Percentiles rank a stretch among this genome's conserved stretches.
phyloP scores from a whole-genome alignment of 2,797 vertebrate species.

The Chaetophractus vellerosus region DNA sequence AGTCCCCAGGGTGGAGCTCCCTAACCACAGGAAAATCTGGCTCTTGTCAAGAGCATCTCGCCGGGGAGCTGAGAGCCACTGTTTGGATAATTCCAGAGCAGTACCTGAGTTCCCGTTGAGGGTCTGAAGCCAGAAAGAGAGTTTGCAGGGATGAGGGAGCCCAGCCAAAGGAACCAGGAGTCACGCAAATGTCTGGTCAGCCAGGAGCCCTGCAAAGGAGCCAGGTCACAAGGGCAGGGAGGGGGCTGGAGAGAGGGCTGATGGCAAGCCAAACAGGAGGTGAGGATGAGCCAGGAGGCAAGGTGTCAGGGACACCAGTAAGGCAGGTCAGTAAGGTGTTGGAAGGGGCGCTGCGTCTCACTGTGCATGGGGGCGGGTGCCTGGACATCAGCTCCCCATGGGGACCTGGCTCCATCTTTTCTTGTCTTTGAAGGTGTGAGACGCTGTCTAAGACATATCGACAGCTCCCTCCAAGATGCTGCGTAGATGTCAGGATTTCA shows the following conservation, averaged over 20 bases:
- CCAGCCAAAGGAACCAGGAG: slow-evolving; percentile 68
- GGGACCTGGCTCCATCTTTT: slow-evolving; percentile 70
- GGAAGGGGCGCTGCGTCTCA: not conserved
- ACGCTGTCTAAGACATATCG: slow-evolving; percentile 38
- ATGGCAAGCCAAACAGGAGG: slow-evolving; percentile 75
- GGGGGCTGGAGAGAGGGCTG: not conserved
- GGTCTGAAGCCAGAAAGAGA: slow-evolving; percentile 72
- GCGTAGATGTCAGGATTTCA: not conserved
- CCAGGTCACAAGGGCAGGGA: slow-evolving; percentile 52
- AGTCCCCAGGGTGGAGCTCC: not conserved
- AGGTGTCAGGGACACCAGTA: slow-evolving; percentile 52
- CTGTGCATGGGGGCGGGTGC: not conserved
- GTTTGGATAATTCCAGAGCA: slow-evolving; percentile 71
- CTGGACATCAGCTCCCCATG: not conserved
- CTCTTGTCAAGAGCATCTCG: slow-evolving; percentile 51
- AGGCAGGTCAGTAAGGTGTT: slow-evolving; percentile 37
- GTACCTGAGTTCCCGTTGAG: slow-evolving; percentile 19
- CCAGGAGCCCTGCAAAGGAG: slow-evolving; percentile 57
- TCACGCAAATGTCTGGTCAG: slow-evolving; percentile 71
- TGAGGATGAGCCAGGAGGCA: not conserved
- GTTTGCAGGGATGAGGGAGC: slow-evolving; percentile 66
- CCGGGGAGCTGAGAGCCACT: slow-evolving; percentile 61
- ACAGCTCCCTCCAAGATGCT: not conserved
- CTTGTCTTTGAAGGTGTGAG: slow-evolving; percentile 30
- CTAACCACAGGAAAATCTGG: slow-evolving; percentile 51